A percentile compares a stretch with the other conserved stretches of the same genome.
These are phyloP conservation scores for Polydrusus cervinus DNA, from an alignment of 2,888 invertebrate genomes.

Conservation along the genomic window DNA sequence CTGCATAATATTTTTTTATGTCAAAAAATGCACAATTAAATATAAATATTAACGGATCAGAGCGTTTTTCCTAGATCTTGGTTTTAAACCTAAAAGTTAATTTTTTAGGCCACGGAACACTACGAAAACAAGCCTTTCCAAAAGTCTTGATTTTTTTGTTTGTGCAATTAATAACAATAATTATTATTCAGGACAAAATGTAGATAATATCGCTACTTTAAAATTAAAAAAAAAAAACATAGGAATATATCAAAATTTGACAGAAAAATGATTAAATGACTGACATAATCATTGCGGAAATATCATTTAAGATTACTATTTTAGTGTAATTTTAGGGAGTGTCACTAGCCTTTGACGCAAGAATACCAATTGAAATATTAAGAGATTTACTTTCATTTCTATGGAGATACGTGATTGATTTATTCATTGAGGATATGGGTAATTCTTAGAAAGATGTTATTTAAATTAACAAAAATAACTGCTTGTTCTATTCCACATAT, in stretches of 20 bases:
- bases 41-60: no score
- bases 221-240: background rate
- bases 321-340: constrained; percentile 19
- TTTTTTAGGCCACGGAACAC: background rate
- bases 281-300: constrained; percentile 21
- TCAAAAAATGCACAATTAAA: no score
- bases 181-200: background rate
- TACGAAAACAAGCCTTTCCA: constrained; percentile 6
- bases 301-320: constrained; percentile 4
- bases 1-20: no score
- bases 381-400: constrained; percentile 22
- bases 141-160: constrained; percentile 1
- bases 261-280: constrained; percentile 20
- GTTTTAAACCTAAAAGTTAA: no score
- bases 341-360: constrained; percentile 15
- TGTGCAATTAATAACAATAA: constrained; percentile 12
- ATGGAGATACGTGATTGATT: constrained; percentile 13
- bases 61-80: no score
- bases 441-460: constrained; percentile 1
- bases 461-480: no score
- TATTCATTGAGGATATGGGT: constrained; percentile 5
- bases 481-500: no score
- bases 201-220: constrained; percentile 21
- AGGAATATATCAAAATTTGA: constrained; percentile 7
- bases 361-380: constrained; percentile 13